Conservation (phyloP, 2,888 invertebrate species). For the Hyppa rectilinea region DNA sequence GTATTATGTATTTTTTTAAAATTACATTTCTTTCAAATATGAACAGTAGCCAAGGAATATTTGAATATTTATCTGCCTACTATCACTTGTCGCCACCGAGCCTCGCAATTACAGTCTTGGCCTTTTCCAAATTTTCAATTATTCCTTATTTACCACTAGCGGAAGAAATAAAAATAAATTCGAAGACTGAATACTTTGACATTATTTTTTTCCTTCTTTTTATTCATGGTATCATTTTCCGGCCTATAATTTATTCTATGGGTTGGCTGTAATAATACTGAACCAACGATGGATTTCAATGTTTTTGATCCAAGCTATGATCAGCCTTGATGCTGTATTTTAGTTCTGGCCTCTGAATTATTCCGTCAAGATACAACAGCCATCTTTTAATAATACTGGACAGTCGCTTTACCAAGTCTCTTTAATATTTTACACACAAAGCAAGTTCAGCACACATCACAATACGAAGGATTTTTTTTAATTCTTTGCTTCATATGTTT, state of each 20-base stretch:
- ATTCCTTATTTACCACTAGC: slow-evolving; percentile 46
- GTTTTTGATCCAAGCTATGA: not conserved
- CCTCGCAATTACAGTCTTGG: slow-evolving; percentile 44
- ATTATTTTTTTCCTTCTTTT: not conserved
- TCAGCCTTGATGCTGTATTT: no score
- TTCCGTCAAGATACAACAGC: not conserved
- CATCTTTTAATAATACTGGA: not conserved
- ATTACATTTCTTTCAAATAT: not conserved
- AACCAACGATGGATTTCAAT: not conserved
- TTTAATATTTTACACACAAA: not conserved
- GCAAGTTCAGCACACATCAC: no score
- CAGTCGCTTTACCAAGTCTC: not conserved
- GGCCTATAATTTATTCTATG: slow-evolving; percentile 19
- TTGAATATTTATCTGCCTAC: slow-evolving; percentile 42
- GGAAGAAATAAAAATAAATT: slow-evolving; percentile 53
- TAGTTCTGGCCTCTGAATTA: not conserved
- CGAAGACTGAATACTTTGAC: slow-evolving; percentile 14
- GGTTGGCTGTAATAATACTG: slow-evolving; percentile 1
- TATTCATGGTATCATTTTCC: slow-evolving; percentile 12
- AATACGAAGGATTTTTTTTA: not conserved
- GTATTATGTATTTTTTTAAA: not conserved
- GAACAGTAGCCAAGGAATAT: slow-evolving; percentile 10
- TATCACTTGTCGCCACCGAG: slow-evolving; percentile 24
- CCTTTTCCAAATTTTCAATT: slow-evolving; percentile 51
- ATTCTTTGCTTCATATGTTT: not conserved